Conservation (phyloP, 2,797 vertebrate species). For the Rhabdophis nuchalis region DNA sequence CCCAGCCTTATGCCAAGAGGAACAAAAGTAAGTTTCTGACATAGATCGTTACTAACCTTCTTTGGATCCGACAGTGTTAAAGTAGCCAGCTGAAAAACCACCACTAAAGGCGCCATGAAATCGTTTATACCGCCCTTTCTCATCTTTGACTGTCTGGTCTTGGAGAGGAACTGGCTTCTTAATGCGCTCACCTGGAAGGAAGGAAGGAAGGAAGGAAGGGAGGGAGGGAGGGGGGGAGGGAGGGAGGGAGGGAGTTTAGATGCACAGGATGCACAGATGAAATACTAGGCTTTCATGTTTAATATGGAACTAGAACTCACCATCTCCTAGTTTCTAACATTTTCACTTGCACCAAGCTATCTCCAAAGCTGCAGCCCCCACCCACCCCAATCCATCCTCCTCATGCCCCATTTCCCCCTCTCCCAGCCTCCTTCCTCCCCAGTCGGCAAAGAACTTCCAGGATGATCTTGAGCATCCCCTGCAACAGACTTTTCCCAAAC, state of each 20-base stretch:
- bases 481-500: neutral
- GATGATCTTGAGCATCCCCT: neutral
- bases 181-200: slow-evolving; percentile 77
- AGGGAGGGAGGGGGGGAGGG: rapidly evolving
- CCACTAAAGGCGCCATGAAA: slow-evolving; percentile 97
- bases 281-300: neutral
- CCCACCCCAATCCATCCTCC: too few relatives aligned
- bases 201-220: rapidly evolving
- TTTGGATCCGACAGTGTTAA: slow-evolving; percentile 92
- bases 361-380: too few relatives aligned
- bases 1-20: neutral
- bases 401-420: neutral
- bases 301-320: neutral
- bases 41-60: slow-evolving; percentile 79
- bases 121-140: slow-evolving; percentile 86
- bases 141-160: slow-evolving; percentile 92
- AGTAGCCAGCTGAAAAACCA: slow-evolving; percentile 95
- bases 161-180: slow-evolving; percentile 88
- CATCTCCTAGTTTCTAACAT: neutral
- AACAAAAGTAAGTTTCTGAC: neutral
- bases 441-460: too few relatives aligned
- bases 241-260: neutral
- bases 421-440: neutral
- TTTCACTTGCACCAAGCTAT: neutral
- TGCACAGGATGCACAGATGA: rapidly evolving